phyloP scores from a whole-genome alignment of 2,888 invertebrate genomes.

The Hoplodrina blanda region DNA sequence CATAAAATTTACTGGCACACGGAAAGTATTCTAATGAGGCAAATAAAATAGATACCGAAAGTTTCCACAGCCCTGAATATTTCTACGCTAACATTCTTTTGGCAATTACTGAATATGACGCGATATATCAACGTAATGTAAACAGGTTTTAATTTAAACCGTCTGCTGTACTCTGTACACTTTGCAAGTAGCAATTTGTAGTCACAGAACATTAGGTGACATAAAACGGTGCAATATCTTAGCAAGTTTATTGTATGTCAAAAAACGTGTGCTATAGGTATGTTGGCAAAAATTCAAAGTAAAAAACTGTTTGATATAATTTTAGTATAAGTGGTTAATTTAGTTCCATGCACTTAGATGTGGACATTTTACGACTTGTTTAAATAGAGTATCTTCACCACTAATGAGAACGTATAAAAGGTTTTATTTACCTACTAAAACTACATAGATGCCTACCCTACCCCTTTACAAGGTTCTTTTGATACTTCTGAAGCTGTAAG shows the following conservation, averaged over 20 bases:
- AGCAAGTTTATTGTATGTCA: constrained; percentile 66
- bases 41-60: constrained; percentile 23
- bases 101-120: constrained; percentile 37
- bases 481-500: neutral
- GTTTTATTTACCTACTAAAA: constrained; percentile 3
- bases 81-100: constrained; percentile 45
- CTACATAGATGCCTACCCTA: neutral
- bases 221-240: constrained; percentile 55
- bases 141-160: constrained; percentile 74
- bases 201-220: constrained; percentile 59
- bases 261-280: constrained; percentile 72
- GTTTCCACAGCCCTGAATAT: constrained; percentile 30
- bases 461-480: constrained; percentile 1
- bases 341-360: constrained; percentile 23
- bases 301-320: constrained; percentile 10
- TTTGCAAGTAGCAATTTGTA: constrained; percentile 56
- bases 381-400: constrained; percentile 16
- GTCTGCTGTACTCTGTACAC: constrained; percentile 61
- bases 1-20: constrained; percentile 43
- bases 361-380: constrained; percentile 30
- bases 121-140: constrained; percentile 66
- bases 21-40: constrained; percentile 49
- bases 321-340: constrained; percentile 24
- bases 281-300: constrained; percentile 82
- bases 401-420: constrained; percentile 28